These are phyloP conservation scores for Nomada hirtipes DNA, from an alignment of 2,888 invertebrate species.

Conservation along the genomic window DNA sequence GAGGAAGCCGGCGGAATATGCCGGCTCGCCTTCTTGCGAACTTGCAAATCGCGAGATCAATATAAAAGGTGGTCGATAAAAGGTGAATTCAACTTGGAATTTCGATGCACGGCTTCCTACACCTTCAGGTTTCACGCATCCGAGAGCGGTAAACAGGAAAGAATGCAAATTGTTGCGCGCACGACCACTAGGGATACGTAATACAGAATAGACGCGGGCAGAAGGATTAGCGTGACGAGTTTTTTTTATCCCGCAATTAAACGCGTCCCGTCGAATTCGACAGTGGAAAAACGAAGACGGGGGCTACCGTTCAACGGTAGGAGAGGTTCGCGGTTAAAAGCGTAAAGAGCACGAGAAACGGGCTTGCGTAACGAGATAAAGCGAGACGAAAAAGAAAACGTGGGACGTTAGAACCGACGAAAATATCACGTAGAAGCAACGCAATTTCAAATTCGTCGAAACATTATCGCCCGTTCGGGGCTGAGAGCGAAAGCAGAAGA, in stretches of 20 bases:
- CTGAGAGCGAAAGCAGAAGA: background rate
- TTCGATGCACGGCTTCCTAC: background rate
- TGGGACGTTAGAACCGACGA: background rate
- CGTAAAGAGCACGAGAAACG: background rate
- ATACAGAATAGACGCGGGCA: too few relatives aligned
- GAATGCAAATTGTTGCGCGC: background rate
- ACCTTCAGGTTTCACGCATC: background rate
- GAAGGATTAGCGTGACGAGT: background rate
- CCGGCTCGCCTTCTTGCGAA: background rate
- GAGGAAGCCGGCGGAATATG: background rate
- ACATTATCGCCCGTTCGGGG: constrained; percentile 2
- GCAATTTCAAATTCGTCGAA: constrained; percentile 31
- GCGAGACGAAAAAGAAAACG: background rate
- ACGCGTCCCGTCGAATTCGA: background rate
- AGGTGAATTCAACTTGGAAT: background rate
- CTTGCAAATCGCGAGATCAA: background rate
- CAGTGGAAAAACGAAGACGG: background rate
- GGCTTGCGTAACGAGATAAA: constrained; percentile 6
- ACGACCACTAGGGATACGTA: too few relatives aligned
- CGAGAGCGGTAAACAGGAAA: background rate
- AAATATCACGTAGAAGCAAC: background rate
- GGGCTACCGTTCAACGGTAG: background rate
- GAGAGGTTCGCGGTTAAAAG: background rate
- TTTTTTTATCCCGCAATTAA: background rate
- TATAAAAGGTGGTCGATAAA: background rate